Percentiles rank a stretch among this genome's conserved stretches.
Conservation (phyloP, 2,888 invertebrate species). For the Opisthograptis luteolata region DNA sequence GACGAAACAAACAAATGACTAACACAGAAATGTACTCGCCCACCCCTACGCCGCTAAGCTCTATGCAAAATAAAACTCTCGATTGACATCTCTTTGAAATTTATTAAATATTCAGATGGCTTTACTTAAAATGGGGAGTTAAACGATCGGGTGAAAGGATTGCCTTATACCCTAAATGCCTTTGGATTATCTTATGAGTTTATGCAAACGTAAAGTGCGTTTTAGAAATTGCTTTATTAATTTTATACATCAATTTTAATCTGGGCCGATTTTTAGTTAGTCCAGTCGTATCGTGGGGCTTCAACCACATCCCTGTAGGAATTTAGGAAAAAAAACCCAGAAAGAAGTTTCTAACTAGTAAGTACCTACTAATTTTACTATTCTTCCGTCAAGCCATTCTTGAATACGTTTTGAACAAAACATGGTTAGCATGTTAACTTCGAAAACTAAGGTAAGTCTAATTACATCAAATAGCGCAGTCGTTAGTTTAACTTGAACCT, state of each 20-base stretch:
- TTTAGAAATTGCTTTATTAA: background rate
- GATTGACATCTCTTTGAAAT: conserved; percentile 83
- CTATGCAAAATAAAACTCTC: conserved; percentile 84
- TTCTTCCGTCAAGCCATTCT: background rate
- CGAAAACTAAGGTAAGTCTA: conserved; percentile 7
- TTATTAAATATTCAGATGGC: conserved; percentile 82
- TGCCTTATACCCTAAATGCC: conserved; percentile 29
- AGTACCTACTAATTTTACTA: no score
- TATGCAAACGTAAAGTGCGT: conserved; percentile 16
- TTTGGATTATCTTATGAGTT: conserved; percentile 28
- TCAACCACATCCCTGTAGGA: no score
- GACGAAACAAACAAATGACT: conserved; percentile 77
- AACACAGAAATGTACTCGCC: conserved; percentile 83
- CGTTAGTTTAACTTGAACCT: conserved; percentile 17
- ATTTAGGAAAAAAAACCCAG: no score
- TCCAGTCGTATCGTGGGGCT: no score
- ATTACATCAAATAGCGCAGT: conserved; percentile 2
- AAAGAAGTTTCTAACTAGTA: no score
- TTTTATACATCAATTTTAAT: background rate
- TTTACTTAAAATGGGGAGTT: conserved; percentile 78
- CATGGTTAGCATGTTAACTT: conserved; percentile 3
- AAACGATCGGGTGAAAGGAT: conserved; percentile 79
- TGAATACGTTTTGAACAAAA: background rate
- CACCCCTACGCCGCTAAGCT: conserved; percentile 73
- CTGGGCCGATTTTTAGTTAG: no score